Percentiles rank a stretch among this genome's conserved stretches.
Conservation (phyloP, 2,888 invertebrate species). For the Dicranocentrus wangi region DNA sequence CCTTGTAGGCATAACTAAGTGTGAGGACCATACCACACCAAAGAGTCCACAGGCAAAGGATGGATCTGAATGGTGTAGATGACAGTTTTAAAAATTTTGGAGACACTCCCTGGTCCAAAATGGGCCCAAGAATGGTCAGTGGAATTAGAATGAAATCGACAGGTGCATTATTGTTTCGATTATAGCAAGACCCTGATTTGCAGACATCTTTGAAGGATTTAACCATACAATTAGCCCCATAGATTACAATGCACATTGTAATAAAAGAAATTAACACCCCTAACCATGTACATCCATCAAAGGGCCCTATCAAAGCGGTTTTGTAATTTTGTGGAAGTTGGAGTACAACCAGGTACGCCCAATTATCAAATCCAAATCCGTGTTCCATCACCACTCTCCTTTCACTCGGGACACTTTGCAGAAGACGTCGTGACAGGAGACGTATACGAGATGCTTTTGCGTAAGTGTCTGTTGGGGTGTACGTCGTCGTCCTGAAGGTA, state of each 20-base stretch:
- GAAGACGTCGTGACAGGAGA: slow-evolving; percentile 16
- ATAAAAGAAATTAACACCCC: not conserved
- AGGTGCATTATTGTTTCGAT: too few species aligned
- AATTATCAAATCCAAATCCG: slow-evolving; percentile 38
- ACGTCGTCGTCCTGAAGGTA: not conserved
- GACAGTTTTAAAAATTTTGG: not conserved
- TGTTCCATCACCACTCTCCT: slow-evolving; percentile 32
- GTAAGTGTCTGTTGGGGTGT: not conserved
- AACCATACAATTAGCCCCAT: too few species aligned
- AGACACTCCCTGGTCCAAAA: slow-evolving; percentile 27
- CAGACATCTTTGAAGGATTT: too few species aligned
- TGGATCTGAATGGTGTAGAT: not conserved
- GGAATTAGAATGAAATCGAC: not conserved
- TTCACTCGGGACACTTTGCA: too few species aligned
- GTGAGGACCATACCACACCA: slow-evolving; percentile 31
- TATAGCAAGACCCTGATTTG: too few species aligned
- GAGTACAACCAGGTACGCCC: slow-evolving; percentile 25
- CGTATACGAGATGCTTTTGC: not conserved
- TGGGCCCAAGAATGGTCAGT: slow-evolving; percentile 5
- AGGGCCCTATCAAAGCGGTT: slow-evolving; percentile 25
- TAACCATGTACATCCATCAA: slow-evolving; percentile 23
- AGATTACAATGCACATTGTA: not conserved
- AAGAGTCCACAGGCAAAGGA: slow-evolving; percentile 13
- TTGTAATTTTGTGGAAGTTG: not conserved
- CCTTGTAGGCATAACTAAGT: slow-evolving; percentile 30